Percentiles rank a stretch among this genome's conserved stretches.
phyloP scores from a whole-genome alignment of 2,888 invertebrate species.

The Mantis religiosa region DNA sequence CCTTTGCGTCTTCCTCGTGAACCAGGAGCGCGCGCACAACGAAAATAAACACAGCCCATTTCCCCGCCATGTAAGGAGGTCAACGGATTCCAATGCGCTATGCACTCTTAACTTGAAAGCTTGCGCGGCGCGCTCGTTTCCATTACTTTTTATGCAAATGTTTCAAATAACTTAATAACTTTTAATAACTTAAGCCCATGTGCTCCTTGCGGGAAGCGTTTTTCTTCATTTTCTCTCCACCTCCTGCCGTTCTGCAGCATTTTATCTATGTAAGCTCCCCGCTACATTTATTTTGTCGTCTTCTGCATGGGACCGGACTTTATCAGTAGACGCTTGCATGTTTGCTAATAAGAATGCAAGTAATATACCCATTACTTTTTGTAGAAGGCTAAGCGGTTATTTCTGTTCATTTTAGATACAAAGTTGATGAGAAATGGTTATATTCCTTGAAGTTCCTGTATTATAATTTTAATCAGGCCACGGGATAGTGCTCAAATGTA shows the following conservation, averaged over 20 bases:
- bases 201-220: neutral
- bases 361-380: no score
- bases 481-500: no score
- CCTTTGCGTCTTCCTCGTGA: neutral
- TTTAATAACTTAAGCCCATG: neutral
- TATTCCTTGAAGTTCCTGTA: no score
- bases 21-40: neutral
- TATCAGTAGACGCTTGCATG: no score
- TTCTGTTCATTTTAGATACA: no score
- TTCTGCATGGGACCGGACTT: no score
- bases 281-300: neutral
- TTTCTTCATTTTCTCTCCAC: neutral
- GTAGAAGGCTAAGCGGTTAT: no score
- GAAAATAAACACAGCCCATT: constrained; percentile 13
- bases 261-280: neutral
- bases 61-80: constrained; percentile 13
- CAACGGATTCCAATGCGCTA: neutral
- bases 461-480: no score
- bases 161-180: neutral
- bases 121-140: neutral
- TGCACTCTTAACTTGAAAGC: neutral
- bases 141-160: neutral
- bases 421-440: no score
- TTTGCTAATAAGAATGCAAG: no score
- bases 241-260: neutral